Evolutionary conservation across 2,888 invertebrate species (phyloP).

Genomic region (Sepiola atlantica): DNA sequence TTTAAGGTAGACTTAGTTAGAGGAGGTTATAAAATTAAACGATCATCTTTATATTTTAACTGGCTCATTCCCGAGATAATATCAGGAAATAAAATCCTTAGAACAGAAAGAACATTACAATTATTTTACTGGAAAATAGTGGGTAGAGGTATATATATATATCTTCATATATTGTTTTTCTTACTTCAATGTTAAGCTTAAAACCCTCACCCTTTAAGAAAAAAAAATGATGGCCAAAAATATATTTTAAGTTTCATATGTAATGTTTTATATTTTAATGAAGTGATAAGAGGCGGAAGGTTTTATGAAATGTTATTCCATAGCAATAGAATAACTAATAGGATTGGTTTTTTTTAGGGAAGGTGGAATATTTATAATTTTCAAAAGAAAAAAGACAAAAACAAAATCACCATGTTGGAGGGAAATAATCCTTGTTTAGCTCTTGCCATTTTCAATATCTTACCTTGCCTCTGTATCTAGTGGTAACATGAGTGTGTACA

Average conservation of each 20-base stretch:
- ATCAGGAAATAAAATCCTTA: background rate
- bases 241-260: conserved; percentile 32
- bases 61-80: background rate
- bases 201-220: background rate
- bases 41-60: background rate
- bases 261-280: background rate
- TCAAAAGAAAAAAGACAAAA: too few species aligned
- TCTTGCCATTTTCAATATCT: background rate
- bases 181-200: conserved; percentile 16
- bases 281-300: background rate
- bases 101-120: background rate
- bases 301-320: background rate
- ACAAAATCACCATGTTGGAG: background rate
- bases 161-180: background rate
- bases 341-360: background rate
- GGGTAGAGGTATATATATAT: background rate
- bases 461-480: background rate
- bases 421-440: background rate
- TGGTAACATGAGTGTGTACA: background rate
- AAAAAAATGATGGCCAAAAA: conserved; percentile 16
- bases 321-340: background rate
- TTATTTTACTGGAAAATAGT: background rate
- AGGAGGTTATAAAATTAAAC: background rate
- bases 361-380: conserved; percentile 16
- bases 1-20: background rate